Conservation (phyloP, 2,888 invertebrate species). For the Drosophila kambysellisi region DNA sequence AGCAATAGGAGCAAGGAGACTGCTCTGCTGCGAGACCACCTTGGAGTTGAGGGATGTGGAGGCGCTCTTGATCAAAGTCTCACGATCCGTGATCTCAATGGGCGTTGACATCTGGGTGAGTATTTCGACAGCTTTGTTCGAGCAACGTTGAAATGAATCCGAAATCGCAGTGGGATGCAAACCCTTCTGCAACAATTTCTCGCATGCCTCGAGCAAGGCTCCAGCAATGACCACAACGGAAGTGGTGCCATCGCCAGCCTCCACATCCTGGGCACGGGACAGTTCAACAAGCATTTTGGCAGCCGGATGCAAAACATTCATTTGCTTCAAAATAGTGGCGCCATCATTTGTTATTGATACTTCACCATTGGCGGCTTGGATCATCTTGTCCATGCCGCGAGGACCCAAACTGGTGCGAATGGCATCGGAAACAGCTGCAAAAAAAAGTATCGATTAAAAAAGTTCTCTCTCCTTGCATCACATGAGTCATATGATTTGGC, state of each 20-base stretch:
- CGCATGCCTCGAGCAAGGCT: conserved; percentile 96
- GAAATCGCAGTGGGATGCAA: conserved; percentile 99
- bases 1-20: conserved; percentile 97
- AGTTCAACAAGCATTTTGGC: conserved; percentile 99
- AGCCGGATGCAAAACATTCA: conserved; percentile 99
- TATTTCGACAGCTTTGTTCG: conserved; percentile 86
- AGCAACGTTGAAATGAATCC: conserved; percentile 94
- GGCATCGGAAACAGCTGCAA: conserved; percentile 98
- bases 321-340: conserved; percentile 99
- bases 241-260: conserved; percentile 99
- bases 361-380: conserved; percentile 98
- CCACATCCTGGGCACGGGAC: conserved; percentile 99
- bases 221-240: conserved; percentile 99
- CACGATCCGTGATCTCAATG: conserved; percentile 93
- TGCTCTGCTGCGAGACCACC: conserved; percentile 99
- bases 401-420: conserved; percentile 99
- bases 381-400: conserved; percentile 99
- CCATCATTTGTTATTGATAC: conserved; percentile 99
- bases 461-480: conserved; percentile 34
- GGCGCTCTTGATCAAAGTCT: conserved; percentile 96
- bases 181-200: conserved; percentile 95
- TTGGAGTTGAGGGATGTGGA: conserved; percentile 99
- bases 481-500: conserved; percentile 65
- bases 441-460: conserved; percentile 9
- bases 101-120: conserved; percentile 94